Percentiles rank a stretch among this genome's conserved stretches.
Evolutionary conservation across 2,113 vertebrate genomes (phyloP).

Genomic region (Colinus virginianus): DNA sequence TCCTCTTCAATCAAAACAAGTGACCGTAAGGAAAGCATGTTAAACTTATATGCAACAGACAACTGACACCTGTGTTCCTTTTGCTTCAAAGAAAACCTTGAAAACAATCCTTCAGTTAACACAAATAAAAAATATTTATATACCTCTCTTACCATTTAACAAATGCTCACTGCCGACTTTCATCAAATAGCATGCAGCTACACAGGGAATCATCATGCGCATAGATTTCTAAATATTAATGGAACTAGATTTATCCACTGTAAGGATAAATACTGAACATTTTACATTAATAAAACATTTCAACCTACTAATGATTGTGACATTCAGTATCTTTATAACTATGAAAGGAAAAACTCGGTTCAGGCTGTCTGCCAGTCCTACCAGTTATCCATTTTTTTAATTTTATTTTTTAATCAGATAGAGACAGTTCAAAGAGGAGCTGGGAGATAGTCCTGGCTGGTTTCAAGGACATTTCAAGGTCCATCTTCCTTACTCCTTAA

Average conservation of each 20-base stretch:
- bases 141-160: not conserved
- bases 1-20: conserved; percentile 59
- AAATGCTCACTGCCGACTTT: not conserved
- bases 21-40: conserved; percentile 30
- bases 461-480: not conserved
- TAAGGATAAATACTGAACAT: not conserved
- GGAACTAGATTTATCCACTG: not conserved
- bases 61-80: not conserved
- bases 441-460: fast-evolving
- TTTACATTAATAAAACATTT: not conserved
- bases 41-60: not conserved
- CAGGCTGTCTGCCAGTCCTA: not conserved
- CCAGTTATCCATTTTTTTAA: not conserved
- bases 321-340: conserved; percentile 2
- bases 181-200: not conserved
- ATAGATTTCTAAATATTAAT: not conserved
- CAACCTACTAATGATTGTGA: not conserved
- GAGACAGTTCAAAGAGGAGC: not conserved
- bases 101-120: not conserved
- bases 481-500: not conserved
- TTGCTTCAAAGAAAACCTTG: conserved; percentile 8
- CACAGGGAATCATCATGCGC: not conserved
- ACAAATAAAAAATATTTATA: conserved; percentile 5
- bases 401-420: not conserved
- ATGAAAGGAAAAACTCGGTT: not conserved